phyloP scores from a whole-genome alignment of 1,140 invertebrate species.

The Ctenoplectra terminalis region DNA sequence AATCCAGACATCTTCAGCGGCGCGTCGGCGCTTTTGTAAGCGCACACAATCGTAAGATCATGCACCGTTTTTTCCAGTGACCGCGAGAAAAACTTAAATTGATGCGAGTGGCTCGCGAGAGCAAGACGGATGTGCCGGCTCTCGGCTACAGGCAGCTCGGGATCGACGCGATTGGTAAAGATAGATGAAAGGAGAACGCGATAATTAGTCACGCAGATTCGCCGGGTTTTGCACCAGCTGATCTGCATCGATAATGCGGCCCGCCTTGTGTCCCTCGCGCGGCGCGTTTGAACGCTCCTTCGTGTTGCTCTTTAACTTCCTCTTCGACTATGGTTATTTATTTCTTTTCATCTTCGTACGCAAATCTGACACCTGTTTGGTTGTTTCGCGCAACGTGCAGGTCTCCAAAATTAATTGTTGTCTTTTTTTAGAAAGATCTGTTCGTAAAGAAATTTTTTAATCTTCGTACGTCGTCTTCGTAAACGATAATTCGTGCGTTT shows the following conservation, averaged over 20 bases:
- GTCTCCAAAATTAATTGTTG: too few relatives aligned
- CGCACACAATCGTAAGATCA: conserved; percentile 80
- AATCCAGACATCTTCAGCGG: conserved; percentile 76
- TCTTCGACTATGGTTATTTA: too few relatives aligned
- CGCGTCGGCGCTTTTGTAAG: conserved; percentile 80
- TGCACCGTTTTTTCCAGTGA: conserved; percentile 73
- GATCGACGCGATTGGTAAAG: conserved; percentile 43
- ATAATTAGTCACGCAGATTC: conserved; percentile 62
- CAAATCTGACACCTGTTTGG: too few relatives aligned
- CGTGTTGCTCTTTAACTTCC: background rate
- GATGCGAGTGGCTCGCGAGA: conserved; percentile 74
- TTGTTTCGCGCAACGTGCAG: background rate
- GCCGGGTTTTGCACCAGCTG: background rate
- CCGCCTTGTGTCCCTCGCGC: background rate
- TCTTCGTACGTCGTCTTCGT: too few relatives aligned
- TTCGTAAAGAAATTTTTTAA: too few relatives aligned
- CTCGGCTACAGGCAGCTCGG: conserved; percentile 11
- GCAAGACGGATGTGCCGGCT: conserved; percentile 55
- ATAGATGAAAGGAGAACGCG: conserved; percentile 39
- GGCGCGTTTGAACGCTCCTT: background rate
- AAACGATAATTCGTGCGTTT: too few relatives aligned
- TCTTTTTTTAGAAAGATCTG: too few relatives aligned
- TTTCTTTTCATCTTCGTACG: too few relatives aligned
- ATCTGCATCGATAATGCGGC: conserved; percentile 41
- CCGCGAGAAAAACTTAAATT: conserved; percentile 78